Percentiles rank a stretch among this genome's conserved stretches.
These are phyloP conservation scores for Nothoprocta pentlandii DNA, from an alignment of 2,113 vertebrate genomes.

Conservation along the genomic window DNA sequence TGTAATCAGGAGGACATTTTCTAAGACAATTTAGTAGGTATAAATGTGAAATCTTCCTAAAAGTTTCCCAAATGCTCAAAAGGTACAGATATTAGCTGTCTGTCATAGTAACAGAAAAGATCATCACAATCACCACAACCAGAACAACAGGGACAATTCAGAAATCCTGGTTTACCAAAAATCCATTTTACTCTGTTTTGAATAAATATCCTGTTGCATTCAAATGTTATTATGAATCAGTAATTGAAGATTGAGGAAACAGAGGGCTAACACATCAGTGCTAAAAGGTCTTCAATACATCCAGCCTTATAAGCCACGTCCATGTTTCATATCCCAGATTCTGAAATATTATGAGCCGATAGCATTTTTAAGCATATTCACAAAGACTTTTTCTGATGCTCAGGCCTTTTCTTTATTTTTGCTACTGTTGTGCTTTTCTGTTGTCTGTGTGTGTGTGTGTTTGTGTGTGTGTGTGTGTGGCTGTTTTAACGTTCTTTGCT, in stretches of 20 bases:
- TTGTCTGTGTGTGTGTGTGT: too few relatives aligned
- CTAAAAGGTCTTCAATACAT: background rate
- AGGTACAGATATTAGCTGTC: background rate
- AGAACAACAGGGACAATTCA: background rate
- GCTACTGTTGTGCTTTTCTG: background rate
- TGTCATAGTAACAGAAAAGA: accelerated
- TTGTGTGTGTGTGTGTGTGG: too few relatives aligned
- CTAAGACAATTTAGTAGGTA: background rate
- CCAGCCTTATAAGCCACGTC: background rate
- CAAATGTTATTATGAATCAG: background rate
- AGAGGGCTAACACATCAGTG: background rate
- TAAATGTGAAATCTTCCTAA: background rate
- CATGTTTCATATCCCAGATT: background rate
- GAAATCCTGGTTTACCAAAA: background rate
- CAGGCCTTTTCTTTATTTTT: background rate
- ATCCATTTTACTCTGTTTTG: background rate
- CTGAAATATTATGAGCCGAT: background rate
- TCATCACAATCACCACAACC: background rate
- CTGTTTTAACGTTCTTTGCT: background rate
- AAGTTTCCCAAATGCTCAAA: background rate
- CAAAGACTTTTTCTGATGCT: background rate
- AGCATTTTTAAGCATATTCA: background rate
- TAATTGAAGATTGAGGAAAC: background rate
- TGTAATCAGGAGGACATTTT: background rate
- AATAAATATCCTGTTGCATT: background rate